Base-by-base conservation (phyloP, 2,888 invertebrate genomes). In the Caenorhabditis angaria region DNA sequence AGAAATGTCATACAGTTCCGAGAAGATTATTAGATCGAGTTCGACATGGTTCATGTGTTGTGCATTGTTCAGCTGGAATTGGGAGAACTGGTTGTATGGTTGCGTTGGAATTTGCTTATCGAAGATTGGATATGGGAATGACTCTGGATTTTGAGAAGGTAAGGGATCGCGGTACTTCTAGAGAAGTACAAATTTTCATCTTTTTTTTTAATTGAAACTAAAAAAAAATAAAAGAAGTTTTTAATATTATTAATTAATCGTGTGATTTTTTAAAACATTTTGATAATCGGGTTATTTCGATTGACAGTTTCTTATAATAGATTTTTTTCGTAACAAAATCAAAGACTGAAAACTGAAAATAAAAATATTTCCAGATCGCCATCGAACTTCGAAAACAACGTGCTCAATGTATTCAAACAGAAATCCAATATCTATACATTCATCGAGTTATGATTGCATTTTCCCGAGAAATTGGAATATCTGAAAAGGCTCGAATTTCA, bases 11-110 rank as follows among this genome's bases (percentile, higher is more conserved):
- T 59, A 66, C 70, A 1, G 73, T 80, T 27, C 81, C 78, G 1
- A 65, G 65, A 12, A 61, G 66, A 24, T 57, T 81, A 20, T 59
- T 81, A 29, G 79, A 74, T 2, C 60, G 54, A n/a, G 72, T 79
- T 12, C 57, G 79, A 25, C 65, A 63, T 22, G 73, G 68, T 2
- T 74, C 76, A 8, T 71, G 72, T 47, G 75, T 81, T 14, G 72
- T 80, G 10, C 81, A 81, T 61, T 81, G 81, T 41, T 80, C 79
- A 8, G 79, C 79, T n/a, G 76, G 81, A 18, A 81, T 81, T 53
- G 81, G 81, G 29, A 20, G 81, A 41, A 81, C 79, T 12, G 81
- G 81, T 14, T 80, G 77, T 65, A 56, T 81, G 14, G 70, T 81
- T 25, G 81, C 77, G 3, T 59, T 81, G 56, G 78, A 79, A 28